Evolutionary conservation across 2,888 invertebrate genomes (phyloP), one percentile per base, ranked within the genome.

Genomic region (Nomada flava): DNA sequence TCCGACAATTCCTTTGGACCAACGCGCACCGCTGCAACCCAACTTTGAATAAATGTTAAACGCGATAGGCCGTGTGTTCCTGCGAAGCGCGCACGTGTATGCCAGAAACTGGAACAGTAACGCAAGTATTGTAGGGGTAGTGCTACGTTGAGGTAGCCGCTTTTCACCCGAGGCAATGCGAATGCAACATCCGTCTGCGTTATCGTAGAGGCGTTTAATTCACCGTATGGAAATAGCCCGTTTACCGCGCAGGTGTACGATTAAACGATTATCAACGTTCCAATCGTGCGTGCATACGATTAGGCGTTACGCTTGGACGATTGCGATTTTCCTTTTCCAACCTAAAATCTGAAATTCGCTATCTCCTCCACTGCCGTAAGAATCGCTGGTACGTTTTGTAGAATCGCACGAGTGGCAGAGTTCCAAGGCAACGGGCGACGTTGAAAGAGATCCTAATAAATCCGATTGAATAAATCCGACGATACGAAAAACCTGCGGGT

Each of bases 1-100:
- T 64, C n/a, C 52, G 11, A 64, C 52, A 64, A 53, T 65, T 77
- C 65, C 42, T 77, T 42, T 15, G 23, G 52, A n/a, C 47, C 23
- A 47, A 18, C 75, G 63, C 9, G 55, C 57, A 65, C 5, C n/a
- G 13, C 13, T 11, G 59, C 13, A 4, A 15, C 62, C 57, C n/a
- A 3, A 50, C 26, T 36, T 50, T 60, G 68, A 76, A 68, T 68
- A 59, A 44, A 65, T 18, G 62, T 62, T 60, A n/a, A 53, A 26
- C 47, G n/a, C 26, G 67, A 55, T 67, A 53, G 44, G 18, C 44
- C 65, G 10, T n/a, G 44, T 29, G 9, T n/a, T 20, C 62, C n/a
- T 50, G 42, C 1, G 18, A 73, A 73, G 7, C 15, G 20, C 20
- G 47, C 47, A 15, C 15, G 36, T 23, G 50, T 50, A 68, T 47